phyloP scores from a whole-genome alignment of 2,113 vertebrate species.

The Ceyx cyanopectus region DNA sequence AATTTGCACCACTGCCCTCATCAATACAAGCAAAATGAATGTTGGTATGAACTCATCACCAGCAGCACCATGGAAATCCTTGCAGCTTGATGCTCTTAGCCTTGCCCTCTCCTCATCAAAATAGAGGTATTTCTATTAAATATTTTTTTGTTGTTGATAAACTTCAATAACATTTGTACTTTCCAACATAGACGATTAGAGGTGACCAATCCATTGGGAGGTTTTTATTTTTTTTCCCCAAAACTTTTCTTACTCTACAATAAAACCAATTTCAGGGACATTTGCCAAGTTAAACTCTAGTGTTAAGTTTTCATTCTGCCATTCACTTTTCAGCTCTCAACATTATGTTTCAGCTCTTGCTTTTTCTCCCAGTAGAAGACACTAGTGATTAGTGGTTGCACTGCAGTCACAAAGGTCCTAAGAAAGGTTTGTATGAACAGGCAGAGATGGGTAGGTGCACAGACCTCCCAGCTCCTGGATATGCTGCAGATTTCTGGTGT shows the following conservation, averaged over 20 bases:
- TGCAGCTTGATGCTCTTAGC: neutral
- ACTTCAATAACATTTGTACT: neutral
- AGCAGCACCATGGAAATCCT: neutral
- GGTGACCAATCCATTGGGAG: neutral
- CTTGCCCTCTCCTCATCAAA: neutral
- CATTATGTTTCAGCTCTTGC: neutral
- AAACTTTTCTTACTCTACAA: neutral
- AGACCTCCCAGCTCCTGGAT: neutral
- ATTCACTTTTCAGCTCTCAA: neutral
- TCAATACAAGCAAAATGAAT: neutral
- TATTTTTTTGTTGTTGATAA: neutral
- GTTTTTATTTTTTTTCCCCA: neutral
- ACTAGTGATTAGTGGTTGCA: neutral
- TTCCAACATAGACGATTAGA: neutral
- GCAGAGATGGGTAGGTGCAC: neutral
- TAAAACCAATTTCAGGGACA: neutral
- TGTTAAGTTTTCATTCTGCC: neutral
- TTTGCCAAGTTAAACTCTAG: neutral
- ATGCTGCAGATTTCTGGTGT: accelerated
- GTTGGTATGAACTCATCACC: neutral
- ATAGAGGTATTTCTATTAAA: neutral
- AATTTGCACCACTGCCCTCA: neutral
- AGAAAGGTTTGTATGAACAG: no score
- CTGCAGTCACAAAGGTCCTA: no score
- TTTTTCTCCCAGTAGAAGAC: neutral